phyloP scores from a whole-genome alignment of 2,797 vertebrate species.

The Hypotaenidia philippensis region DNA sequence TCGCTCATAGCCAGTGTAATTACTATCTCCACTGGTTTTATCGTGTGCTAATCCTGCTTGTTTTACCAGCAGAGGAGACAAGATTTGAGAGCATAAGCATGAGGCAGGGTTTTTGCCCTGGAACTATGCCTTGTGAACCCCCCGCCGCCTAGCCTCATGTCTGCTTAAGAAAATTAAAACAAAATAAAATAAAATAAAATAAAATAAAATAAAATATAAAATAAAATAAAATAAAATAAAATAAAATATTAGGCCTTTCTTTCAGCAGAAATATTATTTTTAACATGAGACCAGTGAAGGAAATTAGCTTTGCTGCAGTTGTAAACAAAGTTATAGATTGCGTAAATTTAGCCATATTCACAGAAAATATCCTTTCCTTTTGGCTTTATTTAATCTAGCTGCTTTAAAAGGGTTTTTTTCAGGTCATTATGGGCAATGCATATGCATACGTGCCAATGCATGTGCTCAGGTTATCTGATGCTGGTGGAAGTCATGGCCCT shows the following conservation, averaged over 20 bases:
- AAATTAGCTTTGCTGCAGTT: background rate
- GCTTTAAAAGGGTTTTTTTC: background rate
- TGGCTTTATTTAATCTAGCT: background rate
- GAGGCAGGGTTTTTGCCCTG: slow-evolving; percentile 49
- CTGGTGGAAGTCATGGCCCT: background rate
- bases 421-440: background rate
- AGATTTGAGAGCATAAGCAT: slow-evolving; percentile 63
- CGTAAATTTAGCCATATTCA: background rate
- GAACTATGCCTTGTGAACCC: slow-evolving; percentile 36
- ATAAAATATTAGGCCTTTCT: background rate
- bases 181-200: background rate
- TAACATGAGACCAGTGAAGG: background rate
- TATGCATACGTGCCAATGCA: accelerated
- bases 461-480: too few species aligned
- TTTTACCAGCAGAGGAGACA: slow-evolving; percentile 73
- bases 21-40: slow-evolving; percentile 80
- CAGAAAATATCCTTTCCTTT: background rate
- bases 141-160: background rate
- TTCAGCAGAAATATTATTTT: background rate
- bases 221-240: background rate
- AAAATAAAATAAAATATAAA: too few species aligned
- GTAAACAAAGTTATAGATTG: background rate
- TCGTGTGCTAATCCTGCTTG: slow-evolving; percentile 78
- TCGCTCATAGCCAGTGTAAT: slow-evolving; percentile 80
- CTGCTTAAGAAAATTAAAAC: background rate